These are phyloP conservation scores for Episyrphus balteatus DNA, from an alignment of 1,140 invertebrate genomes.

Conservation along the genomic window DNA sequence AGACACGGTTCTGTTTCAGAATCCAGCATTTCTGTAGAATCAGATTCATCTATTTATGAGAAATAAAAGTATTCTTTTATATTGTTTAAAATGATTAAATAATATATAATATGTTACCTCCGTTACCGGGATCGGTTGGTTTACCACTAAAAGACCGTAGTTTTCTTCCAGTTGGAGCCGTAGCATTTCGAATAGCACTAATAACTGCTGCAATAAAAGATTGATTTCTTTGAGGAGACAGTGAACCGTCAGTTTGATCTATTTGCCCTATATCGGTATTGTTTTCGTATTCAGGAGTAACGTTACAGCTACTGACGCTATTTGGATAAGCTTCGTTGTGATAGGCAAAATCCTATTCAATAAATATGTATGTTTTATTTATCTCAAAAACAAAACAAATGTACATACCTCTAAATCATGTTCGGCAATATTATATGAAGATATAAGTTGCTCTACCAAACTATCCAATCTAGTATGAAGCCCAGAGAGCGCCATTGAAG, in stretches of 20 bases:
- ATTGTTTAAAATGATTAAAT: neutral
- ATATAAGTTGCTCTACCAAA: constrained; percentile 57
- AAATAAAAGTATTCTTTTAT: neutral
- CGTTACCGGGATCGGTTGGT: constrained; percentile 1
- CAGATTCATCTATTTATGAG: constrained; percentile 23
- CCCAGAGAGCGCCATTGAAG: constrained; percentile 57
- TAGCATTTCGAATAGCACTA: constrained; percentile 53
- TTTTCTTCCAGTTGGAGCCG: constrained; percentile 34
- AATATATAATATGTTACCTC: neutral
- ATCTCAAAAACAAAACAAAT: neutral
- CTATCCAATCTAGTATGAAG: constrained; percentile 55
- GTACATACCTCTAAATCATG: constrained; percentile 57
- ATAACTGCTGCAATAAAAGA: constrained; percentile 57
- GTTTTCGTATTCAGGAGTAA: constrained; percentile 44
- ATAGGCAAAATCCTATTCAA: constrained; percentile 52
- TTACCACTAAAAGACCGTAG: constrained; percentile 17
- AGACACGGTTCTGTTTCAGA: constrained; percentile 68
- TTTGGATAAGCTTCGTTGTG: constrained; percentile 61
- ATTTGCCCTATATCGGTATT: neutral
- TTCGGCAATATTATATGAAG: constrained; percentile 60
- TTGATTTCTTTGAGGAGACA: constrained; percentile 48
- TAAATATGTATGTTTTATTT: neutral
- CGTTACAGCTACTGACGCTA: constrained; percentile 46
- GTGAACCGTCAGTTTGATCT: constrained; percentile 33
- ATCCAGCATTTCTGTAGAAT: constrained; percentile 59